Evolutionary conservation across 2,113 vertebrate species (phyloP), one percentile per base, ranked within the genome.

Genomic region (Poicephalus gulielmi): DNA sequence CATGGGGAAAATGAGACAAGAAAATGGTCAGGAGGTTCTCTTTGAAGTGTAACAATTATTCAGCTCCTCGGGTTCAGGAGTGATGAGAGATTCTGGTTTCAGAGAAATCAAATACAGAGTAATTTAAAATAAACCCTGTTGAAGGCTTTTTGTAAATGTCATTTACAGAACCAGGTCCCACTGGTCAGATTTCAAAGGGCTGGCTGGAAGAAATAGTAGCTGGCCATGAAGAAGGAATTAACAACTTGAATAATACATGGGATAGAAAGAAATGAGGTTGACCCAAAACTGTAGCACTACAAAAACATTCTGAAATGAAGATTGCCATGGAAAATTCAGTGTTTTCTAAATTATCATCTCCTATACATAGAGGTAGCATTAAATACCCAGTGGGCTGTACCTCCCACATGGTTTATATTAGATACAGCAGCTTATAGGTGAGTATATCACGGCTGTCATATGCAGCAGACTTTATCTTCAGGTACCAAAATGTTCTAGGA

Each of bases 401-500:
- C 30, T 23, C 69, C 46, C 31, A 2, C 7, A 0, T 16, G 39
- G 17, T 67, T 39, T 31, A 4, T 7, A 7, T 7, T 35, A 22
- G 33, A 59, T 24, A 59, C 22, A n/a, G 55, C 55, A 23, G 33
- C 55, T 23, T 23, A n/a, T n/a, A n/a, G 33, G 23, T 59, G 55
- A 59, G 50, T 13, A 16, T 18, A 17, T n/a, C 1, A 3, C 8
- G 1, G 31, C 31, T 9, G 14, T 11, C 22, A 7, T 43, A 9
- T 2, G 70, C 47, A 27, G 47, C 43, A 13, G 47, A 9, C 47
- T 33, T 25, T 46, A 5, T 16, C 39, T 57, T 17, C 7, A 5
- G 2, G 10, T 28, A 6, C 23, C 14, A 0, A 3, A 39, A 1
- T 1, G 1, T 18, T 28, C 37, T 30, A 6, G 4, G 16, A 20